Evolutionary conservation across 2,113 vertebrate genomes (phyloP), one percentile per base, ranked within the genome.

Genomic region (Melanostigma gelatinosum): DNA sequence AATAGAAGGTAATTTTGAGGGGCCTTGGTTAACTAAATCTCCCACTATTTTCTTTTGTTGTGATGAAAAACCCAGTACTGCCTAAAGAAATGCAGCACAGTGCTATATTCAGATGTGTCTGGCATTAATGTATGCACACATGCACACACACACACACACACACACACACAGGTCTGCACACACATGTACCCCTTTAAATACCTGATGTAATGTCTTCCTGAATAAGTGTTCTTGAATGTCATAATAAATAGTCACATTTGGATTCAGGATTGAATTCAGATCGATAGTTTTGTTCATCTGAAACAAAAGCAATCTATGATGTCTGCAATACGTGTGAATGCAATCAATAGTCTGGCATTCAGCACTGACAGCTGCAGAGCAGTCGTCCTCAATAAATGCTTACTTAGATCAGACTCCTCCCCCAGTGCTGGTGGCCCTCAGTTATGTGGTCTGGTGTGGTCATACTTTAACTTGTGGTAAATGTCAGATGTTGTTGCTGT

Each of bases 391-490:
- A 52, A 57, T 82, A 83, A 55, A 52, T 83, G 70, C 54, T 74
- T 75, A 61, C 75, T 87, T 77, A 69, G 48, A 81, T 88, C 77
- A 76, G 64, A 42, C 20, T 60, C 67, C 80, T 48, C 76, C 82
- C 76, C 58, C 32, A 44, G 68, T 72, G 48, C 60, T 75, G 36
- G 46, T 42, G 76, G 68, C 68, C 34, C 34, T 79, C 79, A 66
- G 71, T 80, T 73, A 75, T 85, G 68, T 84, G 73, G 54, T 69
- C 79, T 72, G 32, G 60, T 83, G 75, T 77, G 79, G 40, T 85
- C 84, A 78, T 77, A 85, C 85, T 90, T 88, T 73, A 88, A 87
- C 80, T 88, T 88, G 88, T 72, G 78, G 66, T 87, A 87, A 90
- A 88, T 91, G 86, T 90, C 86, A 91, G 73, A 85, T 85, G 68